phyloP scores from a whole-genome alignment of 2,888 invertebrate genomes.

The Tanypteryx hageni region DNA sequence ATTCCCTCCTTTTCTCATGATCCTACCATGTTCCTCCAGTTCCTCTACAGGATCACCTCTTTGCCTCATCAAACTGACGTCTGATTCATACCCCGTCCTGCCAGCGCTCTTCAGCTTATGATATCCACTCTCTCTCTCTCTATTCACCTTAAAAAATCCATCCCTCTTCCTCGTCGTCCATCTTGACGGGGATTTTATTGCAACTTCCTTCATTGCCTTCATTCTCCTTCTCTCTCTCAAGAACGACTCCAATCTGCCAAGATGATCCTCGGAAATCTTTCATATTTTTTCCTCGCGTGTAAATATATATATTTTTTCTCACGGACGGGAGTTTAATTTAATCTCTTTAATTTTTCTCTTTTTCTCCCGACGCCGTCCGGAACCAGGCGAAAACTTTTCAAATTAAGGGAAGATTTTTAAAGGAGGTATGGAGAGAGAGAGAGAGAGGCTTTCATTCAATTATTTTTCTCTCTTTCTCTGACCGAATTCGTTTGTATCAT shows the following conservation, averaged over 20 bases:
- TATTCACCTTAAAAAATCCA: background rate
- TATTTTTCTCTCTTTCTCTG: background rate
- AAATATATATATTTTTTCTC: background rate
- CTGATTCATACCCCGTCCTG: too few relatives aligned
- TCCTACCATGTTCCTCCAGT: too few relatives aligned
- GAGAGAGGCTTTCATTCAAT: background rate
- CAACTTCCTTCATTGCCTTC: background rate
- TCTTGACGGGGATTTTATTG: background rate
- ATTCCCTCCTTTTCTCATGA: too few relatives aligned
- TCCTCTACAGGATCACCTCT: too few relatives aligned
- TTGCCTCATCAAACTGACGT: too few relatives aligned
- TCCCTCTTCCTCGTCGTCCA: background rate
- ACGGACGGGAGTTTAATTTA: background rate
- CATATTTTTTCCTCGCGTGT: background rate
- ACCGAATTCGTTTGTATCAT: background rate
- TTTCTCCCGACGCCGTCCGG: background rate
- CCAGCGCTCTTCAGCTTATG: too few relatives aligned
- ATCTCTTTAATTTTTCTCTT: background rate
- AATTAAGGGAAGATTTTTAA: background rate
- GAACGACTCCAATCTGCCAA: background rate
- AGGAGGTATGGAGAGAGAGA: background rate
- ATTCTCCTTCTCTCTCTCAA: background rate
- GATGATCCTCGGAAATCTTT: background rate
- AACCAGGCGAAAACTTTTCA: constrained; percentile 6
- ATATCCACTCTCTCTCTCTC: too few relatives aligned